Conservation (phyloP, 2,888 invertebrate genomes). For the Stegophylla sp. region DNA sequence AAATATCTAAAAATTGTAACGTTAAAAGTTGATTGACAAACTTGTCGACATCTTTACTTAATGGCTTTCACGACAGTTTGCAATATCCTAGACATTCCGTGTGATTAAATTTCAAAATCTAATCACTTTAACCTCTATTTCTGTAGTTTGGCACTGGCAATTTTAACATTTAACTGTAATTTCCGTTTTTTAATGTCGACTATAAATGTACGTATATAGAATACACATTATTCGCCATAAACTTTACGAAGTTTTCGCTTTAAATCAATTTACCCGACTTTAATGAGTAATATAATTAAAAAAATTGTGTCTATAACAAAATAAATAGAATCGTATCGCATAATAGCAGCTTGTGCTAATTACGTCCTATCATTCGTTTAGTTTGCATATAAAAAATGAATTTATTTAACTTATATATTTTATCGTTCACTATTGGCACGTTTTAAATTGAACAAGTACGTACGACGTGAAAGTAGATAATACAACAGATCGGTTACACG, state of each 20-base stretch:
- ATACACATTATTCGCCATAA: not conserved
- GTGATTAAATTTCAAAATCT: conserved; percentile 20
- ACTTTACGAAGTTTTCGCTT: not conserved
- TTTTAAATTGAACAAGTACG: no score
- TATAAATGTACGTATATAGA: not conserved
- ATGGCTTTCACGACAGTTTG: conserved; percentile 17
- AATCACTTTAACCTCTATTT: conserved; percentile 25
- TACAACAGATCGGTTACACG: no score
- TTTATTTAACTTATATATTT: no score
- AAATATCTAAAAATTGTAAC: no score
- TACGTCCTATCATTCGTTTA: no score
- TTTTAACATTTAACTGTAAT: conserved; percentile 17
- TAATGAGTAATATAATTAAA: not conserved
- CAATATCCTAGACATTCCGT: conserved; percentile 14
- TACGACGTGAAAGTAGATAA: no score
- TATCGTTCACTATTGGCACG: no score
- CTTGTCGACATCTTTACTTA: conserved; percentile 11
- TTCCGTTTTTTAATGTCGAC: conserved; percentile 1
- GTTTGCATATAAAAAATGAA: not conserved
- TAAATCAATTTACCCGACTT: conserved; percentile 1
- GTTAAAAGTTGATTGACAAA: not conserved
- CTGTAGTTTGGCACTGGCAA: not conserved
- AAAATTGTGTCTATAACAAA: not conserved
- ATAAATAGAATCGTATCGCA: not conserved
- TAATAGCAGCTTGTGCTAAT: not conserved